These are phyloP conservation scores for Dicycla oo DNA, from an alignment of 2,888 invertebrate species.

Conservation along the genomic window DNA sequence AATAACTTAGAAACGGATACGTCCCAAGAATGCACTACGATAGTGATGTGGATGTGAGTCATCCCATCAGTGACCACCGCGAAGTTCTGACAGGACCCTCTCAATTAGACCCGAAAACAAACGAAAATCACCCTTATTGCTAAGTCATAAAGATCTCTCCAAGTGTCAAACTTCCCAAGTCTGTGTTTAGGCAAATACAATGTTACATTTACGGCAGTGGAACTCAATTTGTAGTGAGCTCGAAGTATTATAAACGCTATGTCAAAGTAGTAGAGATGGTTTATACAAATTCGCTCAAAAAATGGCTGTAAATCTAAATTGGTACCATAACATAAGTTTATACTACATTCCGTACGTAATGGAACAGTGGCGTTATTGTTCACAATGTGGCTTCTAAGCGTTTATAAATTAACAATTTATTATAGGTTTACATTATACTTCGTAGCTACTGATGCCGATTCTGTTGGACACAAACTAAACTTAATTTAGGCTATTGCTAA, in stretches of 20 bases:
- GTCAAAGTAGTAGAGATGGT: slow-evolving; percentile 28
- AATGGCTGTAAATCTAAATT: slow-evolving; percentile 43
- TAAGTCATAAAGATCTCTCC: slow-evolving; percentile 61
- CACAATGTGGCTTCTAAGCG: slow-evolving; percentile 73
- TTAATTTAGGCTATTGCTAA: no score
- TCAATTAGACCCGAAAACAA: slow-evolving; percentile 61
- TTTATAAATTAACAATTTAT: slow-evolving; percentile 75
- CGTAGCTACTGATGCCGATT: slow-evolving; percentile 10
- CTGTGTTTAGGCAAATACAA: slow-evolving; percentile 72
- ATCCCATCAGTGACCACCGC: slow-evolving; percentile 86
- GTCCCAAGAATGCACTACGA: slow-evolving; percentile 84
- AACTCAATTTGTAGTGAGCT: slow-evolving; percentile 66
- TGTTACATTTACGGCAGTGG: slow-evolving; percentile 69
- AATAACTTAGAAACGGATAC: slow-evolving; percentile 83
- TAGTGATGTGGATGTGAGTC: slow-evolving; percentile 86
- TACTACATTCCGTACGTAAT: slow-evolving; percentile 84
- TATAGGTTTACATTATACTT: slow-evolving; percentile 58
- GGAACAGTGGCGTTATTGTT: slow-evolving; percentile 78
- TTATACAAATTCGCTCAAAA: slow-evolving; percentile 42
- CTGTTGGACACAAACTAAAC: no score
- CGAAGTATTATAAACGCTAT: slow-evolving; percentile 60
- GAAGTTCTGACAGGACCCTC: slow-evolving; percentile 74
- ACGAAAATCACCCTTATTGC: slow-evolving; percentile 67
- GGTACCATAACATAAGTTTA: slow-evolving; percentile 79
- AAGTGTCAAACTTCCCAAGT: slow-evolving; percentile 65